These are phyloP conservation scores for Anguilla pacifica DNA, from an alignment of 2,797 vertebrate genomes.

Conservation along the genomic window DNA sequence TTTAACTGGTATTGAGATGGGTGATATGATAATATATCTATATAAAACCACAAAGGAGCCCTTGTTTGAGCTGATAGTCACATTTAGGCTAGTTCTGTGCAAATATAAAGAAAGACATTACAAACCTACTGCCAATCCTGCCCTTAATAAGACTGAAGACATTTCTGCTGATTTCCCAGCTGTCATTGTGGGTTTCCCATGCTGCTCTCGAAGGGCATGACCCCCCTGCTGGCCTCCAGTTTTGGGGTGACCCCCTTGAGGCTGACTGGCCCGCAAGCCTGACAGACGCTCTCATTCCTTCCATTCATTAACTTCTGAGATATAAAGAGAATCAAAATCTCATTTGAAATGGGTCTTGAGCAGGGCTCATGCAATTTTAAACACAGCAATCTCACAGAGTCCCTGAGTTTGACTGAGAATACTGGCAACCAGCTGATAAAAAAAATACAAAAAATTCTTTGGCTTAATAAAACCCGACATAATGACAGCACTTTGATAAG, in stretches of 20 bases:
- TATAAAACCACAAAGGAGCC: background rate
- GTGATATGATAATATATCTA: background rate
- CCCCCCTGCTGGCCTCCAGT: conserved; percentile 10
- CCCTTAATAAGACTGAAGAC: conserved; percentile 35
- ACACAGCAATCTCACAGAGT: background rate
- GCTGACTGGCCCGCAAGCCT: background rate
- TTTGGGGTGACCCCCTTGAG: background rate
- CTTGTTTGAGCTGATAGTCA: background rate
- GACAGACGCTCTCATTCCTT: conserved; percentile 13
- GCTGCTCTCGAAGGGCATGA: conserved; percentile 10
- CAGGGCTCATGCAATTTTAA: conserved; percentile 22
- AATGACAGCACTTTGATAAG: conserved; percentile 24
- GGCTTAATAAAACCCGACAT: background rate
- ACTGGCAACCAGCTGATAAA: background rate
- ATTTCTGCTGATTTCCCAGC: conserved; percentile 30
- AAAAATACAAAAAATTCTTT: conserved; percentile 4
- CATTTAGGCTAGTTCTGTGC: background rate
- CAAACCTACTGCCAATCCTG: conserved; percentile 22
- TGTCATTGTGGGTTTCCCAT: conserved; percentile 9
- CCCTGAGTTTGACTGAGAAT: conserved; percentile 14
- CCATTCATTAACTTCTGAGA: conserved; percentile 17
- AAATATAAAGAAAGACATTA: conserved; percentile 21
- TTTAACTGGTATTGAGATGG: background rate
- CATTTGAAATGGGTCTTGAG: background rate
- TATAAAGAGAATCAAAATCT: conserved; percentile 10